Percentiles rank a stretch among this genome's conserved stretches.
phyloP scores from a whole-genome alignment of 2,797 vertebrate species.

The Menidia menidia region DNA sequence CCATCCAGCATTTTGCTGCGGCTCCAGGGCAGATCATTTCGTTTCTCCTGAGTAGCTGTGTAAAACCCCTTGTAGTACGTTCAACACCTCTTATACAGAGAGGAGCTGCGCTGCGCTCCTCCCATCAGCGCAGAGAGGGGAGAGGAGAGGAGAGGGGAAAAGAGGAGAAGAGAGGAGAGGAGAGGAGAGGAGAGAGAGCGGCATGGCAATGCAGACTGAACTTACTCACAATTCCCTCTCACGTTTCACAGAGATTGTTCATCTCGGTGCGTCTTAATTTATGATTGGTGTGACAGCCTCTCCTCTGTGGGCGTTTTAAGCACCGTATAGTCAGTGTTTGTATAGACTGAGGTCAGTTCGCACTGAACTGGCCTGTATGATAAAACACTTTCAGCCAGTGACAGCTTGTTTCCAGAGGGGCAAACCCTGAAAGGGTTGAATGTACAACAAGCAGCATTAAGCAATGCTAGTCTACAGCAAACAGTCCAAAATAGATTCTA shows the following conservation, averaged over 20 bases:
- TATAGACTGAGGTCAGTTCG: conserved; percentile 51
- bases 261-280: conserved; percentile 44
- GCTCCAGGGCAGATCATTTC: conserved; percentile 97
- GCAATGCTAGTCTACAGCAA: conserved; percentile 3
- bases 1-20: conserved; percentile 99
- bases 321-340: conserved; percentile 42
- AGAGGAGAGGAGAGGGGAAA: conserved; percentile 32
- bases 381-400: conserved; percentile 50
- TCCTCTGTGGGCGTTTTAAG: conserved; percentile 44
- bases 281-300: conserved; percentile 44
- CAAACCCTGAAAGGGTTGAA: conserved; percentile 27
- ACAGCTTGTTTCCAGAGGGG: conserved; percentile 57
- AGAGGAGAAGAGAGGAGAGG: conserved; percentile 38
- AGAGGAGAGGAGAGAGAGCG: conserved; percentile 35
- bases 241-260: conserved; percentile 54
- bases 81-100: conserved; percentile 88
- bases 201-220: conserved; percentile 35
- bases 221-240: conserved; percentile 66
- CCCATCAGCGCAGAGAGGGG: conserved; percentile 72
- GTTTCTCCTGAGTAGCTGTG: conserved; percentile 92
- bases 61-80: conserved; percentile 82
- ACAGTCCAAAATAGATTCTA: background rate
- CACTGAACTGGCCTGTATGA: conserved; percentile 41
- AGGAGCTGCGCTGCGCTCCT: conserved; percentile 79
- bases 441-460: conserved; percentile 18